These are phyloP conservation scores for Synodontis membranacea DNA, from an alignment of 2,113 vertebrate species.

Conservation along the genomic window DNA sequence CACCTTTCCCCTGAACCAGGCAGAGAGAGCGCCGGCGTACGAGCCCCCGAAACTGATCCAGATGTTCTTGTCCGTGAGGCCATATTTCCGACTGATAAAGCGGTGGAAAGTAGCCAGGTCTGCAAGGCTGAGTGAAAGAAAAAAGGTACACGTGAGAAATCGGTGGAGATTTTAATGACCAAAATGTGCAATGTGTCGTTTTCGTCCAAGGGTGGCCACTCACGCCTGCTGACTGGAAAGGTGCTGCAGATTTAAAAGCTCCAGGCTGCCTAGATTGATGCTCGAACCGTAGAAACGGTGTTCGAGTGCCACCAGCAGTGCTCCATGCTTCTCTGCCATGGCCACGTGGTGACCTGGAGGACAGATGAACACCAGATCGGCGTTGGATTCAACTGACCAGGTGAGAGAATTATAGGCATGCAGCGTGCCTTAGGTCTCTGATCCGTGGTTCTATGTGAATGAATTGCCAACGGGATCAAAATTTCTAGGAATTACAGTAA, in stretches of 20 bases:
- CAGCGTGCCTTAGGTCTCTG: background rate
- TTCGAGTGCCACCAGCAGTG: constrained; percentile 79
- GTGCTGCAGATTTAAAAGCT: constrained; percentile 67
- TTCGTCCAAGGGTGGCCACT: constrained; percentile 49
- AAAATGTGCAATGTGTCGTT: background rate
- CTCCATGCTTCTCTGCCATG: constrained; percentile 73
- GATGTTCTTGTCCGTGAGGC: constrained; percentile 71
- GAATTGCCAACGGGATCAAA: background rate
- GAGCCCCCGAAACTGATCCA: constrained; percentile 89
- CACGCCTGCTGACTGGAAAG: constrained; percentile 84
- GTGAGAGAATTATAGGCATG: background rate
- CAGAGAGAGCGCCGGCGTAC: constrained; percentile 80
- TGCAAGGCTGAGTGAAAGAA: constrained; percentile 65
- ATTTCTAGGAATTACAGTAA: background rate
- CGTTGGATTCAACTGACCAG: background rate
- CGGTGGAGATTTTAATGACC: background rate
- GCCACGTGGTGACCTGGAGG: constrained; percentile 78
- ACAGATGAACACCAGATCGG: background rate
- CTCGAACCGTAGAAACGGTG: constrained; percentile 87
- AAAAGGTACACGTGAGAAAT: background rate
- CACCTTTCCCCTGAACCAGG: constrained; percentile 85
- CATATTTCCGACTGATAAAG: constrained; percentile 70
- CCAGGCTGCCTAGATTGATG: constrained; percentile 72
- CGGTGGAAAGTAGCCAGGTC: constrained; percentile 74
- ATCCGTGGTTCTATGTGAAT: background rate